A percentile compares a stretch with the other conserved stretches of the same genome.
These are phyloP conservation scores for Apodemia zela DNA, from an alignment of 2,888 invertebrate species.

Conservation along the genomic window DNA sequence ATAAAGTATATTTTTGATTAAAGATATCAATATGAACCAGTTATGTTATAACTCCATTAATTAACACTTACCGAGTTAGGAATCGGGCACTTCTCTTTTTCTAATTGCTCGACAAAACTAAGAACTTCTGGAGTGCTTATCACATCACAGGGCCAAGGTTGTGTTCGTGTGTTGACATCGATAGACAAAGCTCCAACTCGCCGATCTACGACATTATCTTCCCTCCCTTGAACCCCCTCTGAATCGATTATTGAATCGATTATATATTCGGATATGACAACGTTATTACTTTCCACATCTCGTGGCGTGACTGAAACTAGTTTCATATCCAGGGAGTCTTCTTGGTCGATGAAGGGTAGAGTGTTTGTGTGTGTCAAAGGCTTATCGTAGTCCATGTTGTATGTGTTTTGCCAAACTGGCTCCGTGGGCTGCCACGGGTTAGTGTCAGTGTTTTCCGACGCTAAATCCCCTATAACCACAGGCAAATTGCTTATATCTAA, in stretches of 20 bases:
- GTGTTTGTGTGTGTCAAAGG: slow-evolving; percentile 46
- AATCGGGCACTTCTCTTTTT: slow-evolving; percentile 56
- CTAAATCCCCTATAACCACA: slow-evolving; percentile 60
- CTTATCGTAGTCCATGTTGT: slow-evolving; percentile 46
- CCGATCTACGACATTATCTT: slow-evolving; percentile 23
- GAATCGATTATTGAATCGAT: slow-evolving; percentile 41
- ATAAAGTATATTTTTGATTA: neutral
- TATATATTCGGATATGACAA: slow-evolving; percentile 54
- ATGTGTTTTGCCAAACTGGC: slow-evolving; percentile 48
- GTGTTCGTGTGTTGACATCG: slow-evolving; percentile 48
- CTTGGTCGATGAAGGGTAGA: slow-evolving; percentile 64
- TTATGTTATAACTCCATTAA: neutral
- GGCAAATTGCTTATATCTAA: slow-evolving; percentile 27
- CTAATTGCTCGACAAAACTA: slow-evolving; percentile 66
- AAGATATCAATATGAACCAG: neutral
- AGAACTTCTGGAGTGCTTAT: slow-evolving; percentile 74
- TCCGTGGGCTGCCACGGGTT: slow-evolving; percentile 47
- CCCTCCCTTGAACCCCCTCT: slow-evolving; percentile 10
- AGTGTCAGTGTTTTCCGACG: slow-evolving; percentile 48
- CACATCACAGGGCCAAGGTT: slow-evolving; percentile 46
- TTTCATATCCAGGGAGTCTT: slow-evolving; percentile 63
- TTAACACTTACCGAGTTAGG: slow-evolving; percentile 45
- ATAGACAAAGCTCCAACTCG: slow-evolving; percentile 47
- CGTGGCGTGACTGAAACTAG: slow-evolving; percentile 57
- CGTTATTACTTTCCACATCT: slow-evolving; percentile 60